Conservation (phyloP, 1,140 invertebrate species). For the Drosophila ironensis region DNA sequence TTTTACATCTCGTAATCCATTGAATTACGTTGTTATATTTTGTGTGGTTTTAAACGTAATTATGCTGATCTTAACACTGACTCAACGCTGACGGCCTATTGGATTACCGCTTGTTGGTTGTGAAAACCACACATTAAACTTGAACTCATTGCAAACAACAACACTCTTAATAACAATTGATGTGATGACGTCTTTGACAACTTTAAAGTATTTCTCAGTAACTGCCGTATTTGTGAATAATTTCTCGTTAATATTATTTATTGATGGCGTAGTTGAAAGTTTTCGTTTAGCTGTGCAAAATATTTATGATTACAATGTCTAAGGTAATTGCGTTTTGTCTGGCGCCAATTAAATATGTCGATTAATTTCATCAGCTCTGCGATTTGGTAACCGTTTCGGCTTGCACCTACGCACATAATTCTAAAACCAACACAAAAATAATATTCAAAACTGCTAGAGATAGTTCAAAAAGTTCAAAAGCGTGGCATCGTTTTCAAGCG, state of each 20-base stretch:
- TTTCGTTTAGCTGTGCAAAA: not conserved
- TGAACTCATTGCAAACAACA: constrained; percentile 15
- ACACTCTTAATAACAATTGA: constrained; percentile 19
- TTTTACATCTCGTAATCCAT: constrained; percentile 25
- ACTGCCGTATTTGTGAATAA: not conserved
- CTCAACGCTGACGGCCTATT: constrained; percentile 2
- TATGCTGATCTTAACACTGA: constrained; percentile 59
- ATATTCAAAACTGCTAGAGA: too few species aligned
- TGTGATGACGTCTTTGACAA: constrained; percentile 16
- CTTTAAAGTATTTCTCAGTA: too few species aligned
- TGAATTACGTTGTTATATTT: constrained; percentile 26
- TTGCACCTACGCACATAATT: not conserved
- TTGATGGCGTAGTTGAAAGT: not conserved
- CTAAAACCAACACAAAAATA: not conserved
- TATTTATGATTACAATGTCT: not conserved
- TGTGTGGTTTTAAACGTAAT: constrained; percentile 27
- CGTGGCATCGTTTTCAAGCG: constrained; percentile 25
- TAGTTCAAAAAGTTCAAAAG: constrained; percentile 34
- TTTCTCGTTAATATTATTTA: constrained; percentile 1
- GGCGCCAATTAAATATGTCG: not conserved
- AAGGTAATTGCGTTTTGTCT: constrained; percentile 6
- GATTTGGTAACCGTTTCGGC: not conserved
- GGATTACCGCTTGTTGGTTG: constrained; percentile 17
- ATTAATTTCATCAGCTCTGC: constrained; percentile 30
- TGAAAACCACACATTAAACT: constrained; percentile 30